Evolutionary conservation across 1,140 invertebrate genomes (phyloP).

Genomic region (Leguminivora glycinivorella): DNA sequence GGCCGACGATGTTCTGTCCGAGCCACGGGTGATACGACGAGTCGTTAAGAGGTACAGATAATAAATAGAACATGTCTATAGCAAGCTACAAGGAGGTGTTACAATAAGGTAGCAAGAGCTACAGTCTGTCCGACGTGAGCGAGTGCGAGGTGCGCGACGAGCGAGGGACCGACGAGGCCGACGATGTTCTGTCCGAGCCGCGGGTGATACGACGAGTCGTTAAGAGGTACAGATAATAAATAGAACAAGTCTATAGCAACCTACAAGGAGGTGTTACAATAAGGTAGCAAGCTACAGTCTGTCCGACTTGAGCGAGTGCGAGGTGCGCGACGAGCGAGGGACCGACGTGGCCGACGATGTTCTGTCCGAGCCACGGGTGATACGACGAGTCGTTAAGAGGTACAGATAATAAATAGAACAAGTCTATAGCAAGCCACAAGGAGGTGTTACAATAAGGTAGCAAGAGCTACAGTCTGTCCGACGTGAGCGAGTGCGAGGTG

Average conservation of each 20-base stretch:
- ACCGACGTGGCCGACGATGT: slow-evolving; percentile 71
- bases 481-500: slow-evolving; percentile 22
- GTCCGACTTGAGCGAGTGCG: slow-evolving; percentile 87
- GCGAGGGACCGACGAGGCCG: slow-evolving; percentile 6
- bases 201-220: neutral
- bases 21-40: slow-evolving; percentile 64
- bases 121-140: slow-evolving; percentile 22
- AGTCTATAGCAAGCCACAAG: slow-evolving; percentile 65
- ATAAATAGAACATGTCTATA: neutral
- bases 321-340: slow-evolving; percentile 66
- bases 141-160: slow-evolving; percentile 21
- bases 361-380: slow-evolving; percentile 63
- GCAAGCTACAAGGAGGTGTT: slow-evolving; percentile 85
- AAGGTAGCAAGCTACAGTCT: slow-evolving; percentile 82
- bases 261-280: neutral
- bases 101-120: slow-evolving; percentile 92
- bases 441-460: slow-evolving; percentile 92
- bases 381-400: slow-evolving; percentile 65
- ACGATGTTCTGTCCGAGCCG: neutral
- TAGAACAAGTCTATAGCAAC: neutral
- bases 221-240: slow-evolving; percentile 14
- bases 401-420: slow-evolving; percentile 31
- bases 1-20: slow-evolving; percentile 68
- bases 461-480: slow-evolving; percentile 82
- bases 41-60: slow-evolving; percentile 56